phyloP scores from a whole-genome alignment of 2,797 vertebrate species.

The Psittacula derbiana region DNA sequence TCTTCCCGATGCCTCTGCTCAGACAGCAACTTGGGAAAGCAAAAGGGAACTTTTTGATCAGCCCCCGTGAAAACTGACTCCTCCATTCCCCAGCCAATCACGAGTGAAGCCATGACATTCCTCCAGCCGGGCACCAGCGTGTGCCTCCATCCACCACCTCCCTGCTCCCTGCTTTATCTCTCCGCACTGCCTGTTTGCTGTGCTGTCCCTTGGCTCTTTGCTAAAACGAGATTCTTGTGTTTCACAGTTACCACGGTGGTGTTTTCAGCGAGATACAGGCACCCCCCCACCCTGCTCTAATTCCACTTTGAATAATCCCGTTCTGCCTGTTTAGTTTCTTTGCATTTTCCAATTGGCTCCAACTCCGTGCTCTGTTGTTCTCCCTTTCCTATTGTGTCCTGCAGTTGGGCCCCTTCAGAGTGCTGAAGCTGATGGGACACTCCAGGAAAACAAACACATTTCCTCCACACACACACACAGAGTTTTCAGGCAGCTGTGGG shows the following conservation, averaged over 20 bases:
- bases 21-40: slow-evolving; percentile 2
- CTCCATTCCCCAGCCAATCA: slow-evolving; percentile 66
- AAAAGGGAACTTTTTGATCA: slow-evolving; percentile 38
- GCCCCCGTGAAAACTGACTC: slow-evolving; percentile 72
- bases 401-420: neutral
- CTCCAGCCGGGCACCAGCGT: slow-evolving; percentile 46
- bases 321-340: slow-evolving; percentile 6
- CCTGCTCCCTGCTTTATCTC: neutral
- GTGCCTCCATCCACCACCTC: neutral
- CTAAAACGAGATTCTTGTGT: neutral
- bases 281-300: neutral
- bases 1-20: neutral
- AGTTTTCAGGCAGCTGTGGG: neutral
- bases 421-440: neutral
- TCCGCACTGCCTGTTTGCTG: neutral
- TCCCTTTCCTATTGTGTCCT: neutral
- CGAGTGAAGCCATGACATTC: slow-evolving; percentile 55
- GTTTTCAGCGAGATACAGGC: neutral
- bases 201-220: neutral
- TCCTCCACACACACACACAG: accelerated
- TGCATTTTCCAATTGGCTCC: neutral
- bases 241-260: neutral
- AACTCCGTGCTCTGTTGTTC: neutral
- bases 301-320: neutral
- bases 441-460: neutral